Percentiles rank a stretch among this genome's conserved stretches.
Evolutionary conservation across 1,140 invertebrate genomes (phyloP).

Genomic region (Dreissena rostriformis): DNA sequence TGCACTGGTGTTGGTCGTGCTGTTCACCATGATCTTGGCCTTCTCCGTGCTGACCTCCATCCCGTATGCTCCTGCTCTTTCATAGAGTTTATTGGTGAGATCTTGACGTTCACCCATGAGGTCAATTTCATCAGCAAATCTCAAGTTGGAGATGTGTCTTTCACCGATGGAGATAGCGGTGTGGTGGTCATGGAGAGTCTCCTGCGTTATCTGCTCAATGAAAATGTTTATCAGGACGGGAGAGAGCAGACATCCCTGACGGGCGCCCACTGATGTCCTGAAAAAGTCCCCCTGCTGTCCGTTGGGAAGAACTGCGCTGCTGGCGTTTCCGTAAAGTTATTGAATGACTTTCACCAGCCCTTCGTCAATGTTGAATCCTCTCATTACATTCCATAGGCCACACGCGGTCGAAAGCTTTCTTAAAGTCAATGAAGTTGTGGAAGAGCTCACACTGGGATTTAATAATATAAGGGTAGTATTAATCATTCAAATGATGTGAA

Average conservation of each 20-base stretch:
- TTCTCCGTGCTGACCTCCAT: conserved; percentile 55
- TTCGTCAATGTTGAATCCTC: conserved; percentile 46
- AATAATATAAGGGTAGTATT: too few relatives aligned
- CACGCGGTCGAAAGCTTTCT: conserved; percentile 57
- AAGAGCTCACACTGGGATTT: conserved; percentile 38
- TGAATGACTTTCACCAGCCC: conserved; percentile 32
- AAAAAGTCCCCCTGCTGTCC: conserved; percentile 48
- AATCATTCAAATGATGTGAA: too few relatives aligned
- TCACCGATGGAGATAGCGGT: conserved; percentile 53
- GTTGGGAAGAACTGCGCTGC: conserved; percentile 53
- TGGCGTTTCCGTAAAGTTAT: conserved; percentile 52
- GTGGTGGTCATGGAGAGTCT: conserved; percentile 46
- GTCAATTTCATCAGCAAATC: conserved; percentile 61
- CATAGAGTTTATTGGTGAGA: neutral
- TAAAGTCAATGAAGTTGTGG: conserved; percentile 54
- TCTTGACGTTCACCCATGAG: conserved; percentile 22
- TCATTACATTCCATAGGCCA: conserved; percentile 51
- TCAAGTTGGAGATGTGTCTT: conserved; percentile 39
- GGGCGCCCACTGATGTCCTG: conserved; percentile 56
- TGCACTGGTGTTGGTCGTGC: too few relatives aligned
- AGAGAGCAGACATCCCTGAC: conserved; percentile 59
- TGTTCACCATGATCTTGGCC: conserved; percentile 52
- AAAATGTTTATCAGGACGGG: conserved; percentile 57
- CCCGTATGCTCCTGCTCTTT: conserved; percentile 23
- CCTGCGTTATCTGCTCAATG: conserved; percentile 54